Conservation (phyloP, 2,888 invertebrate genomes). For the Eristalis pertinax region DNA sequence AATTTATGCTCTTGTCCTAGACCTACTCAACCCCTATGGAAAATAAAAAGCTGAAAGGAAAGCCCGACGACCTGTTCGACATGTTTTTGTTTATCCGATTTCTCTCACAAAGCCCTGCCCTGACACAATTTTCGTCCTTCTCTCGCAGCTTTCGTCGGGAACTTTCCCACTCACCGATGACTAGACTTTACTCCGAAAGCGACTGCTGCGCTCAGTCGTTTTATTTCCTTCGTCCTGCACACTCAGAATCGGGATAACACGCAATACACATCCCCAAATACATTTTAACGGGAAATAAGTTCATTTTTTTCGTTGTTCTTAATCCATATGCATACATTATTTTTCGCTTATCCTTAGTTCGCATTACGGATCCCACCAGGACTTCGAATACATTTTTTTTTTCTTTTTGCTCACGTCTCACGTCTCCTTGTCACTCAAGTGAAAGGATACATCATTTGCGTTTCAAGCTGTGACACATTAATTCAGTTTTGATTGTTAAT, state of each 20-base stretch:
- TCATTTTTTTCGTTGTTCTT: conserved; percentile 12
- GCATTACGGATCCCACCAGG: not conserved
- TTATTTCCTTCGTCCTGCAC: conserved; percentile 62
- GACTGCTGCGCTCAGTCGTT: conserved; percentile 46
- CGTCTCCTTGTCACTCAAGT: not conserved
- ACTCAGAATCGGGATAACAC: conserved; percentile 17
- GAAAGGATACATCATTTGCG: not conserved
- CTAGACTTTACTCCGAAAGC: conserved; percentile 19
- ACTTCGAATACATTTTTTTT: not conserved
- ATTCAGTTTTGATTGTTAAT: conserved; percentile 41
- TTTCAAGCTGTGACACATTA: conserved; percentile 49
- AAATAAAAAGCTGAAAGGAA: not conserved
- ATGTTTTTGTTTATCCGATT: conserved; percentile 54
- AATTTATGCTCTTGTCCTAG: not conserved
- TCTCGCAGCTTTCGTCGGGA: not conserved
- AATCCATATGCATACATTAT: conserved; percentile 18
- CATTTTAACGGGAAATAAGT: conserved; percentile 15
- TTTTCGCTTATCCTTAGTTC: not conserved
- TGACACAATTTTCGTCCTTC: conserved; percentile 24
- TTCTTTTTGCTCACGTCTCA: too few species aligned
- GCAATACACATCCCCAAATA: not conserved
- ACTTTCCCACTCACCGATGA: not conserved
- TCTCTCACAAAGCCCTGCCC: conserved; percentile 12
- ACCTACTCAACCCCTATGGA: not conserved
- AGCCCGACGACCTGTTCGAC: conserved; percentile 63